phyloP scores from a whole-genome alignment of 2,113 vertebrate species.

The Semicossyphus pulcher region DNA sequence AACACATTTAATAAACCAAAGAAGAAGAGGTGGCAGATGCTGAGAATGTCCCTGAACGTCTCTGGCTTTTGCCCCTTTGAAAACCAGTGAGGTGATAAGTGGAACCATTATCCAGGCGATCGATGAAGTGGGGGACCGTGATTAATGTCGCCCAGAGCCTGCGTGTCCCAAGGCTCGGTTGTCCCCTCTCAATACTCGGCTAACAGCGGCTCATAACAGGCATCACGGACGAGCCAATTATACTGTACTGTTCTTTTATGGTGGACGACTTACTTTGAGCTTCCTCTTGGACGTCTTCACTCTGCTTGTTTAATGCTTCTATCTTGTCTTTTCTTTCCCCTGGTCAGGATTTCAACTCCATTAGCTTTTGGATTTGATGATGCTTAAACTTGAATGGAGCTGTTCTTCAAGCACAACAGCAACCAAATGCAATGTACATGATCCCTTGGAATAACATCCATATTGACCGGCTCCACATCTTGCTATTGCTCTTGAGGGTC shows the following conservation, averaged over 20 bases:
- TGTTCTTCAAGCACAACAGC: too few relatives aligned
- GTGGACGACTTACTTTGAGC: slow-evolving; percentile 8
- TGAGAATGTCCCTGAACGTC: slow-evolving; percentile 50
- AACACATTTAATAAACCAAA: slow-evolving; percentile 46
- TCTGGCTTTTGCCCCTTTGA: slow-evolving; percentile 63
- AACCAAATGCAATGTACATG: too few relatives aligned
- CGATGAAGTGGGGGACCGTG: slow-evolving; percentile 60
- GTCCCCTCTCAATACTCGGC: slow-evolving; percentile 43
- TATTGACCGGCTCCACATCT: too few relatives aligned
- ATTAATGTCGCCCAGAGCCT: slow-evolving; percentile 73
- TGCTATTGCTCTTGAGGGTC: too few relatives aligned
- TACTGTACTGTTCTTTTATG: slow-evolving; percentile 35
- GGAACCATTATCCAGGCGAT: slow-evolving; percentile 74
- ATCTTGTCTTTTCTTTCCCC: neutral
- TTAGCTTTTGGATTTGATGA: neutral
- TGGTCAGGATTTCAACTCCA: neutral
- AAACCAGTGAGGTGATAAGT: slow-evolving; percentile 74
- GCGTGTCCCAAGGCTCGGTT: slow-evolving; percentile 33
- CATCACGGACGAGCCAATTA: slow-evolving; percentile 54
- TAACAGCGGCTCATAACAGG: slow-evolving; percentile 33
- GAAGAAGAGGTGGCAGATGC: slow-evolving; percentile 31
- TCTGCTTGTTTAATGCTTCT: neutral
- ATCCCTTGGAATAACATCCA: too few relatives aligned
- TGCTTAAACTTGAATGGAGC: too few relatives aligned
- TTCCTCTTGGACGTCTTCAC: slow-evolving; percentile 9